Base-by-base conservation (phyloP, 2,888 invertebrate species). In the Epinotia brunnichana region DNA sequence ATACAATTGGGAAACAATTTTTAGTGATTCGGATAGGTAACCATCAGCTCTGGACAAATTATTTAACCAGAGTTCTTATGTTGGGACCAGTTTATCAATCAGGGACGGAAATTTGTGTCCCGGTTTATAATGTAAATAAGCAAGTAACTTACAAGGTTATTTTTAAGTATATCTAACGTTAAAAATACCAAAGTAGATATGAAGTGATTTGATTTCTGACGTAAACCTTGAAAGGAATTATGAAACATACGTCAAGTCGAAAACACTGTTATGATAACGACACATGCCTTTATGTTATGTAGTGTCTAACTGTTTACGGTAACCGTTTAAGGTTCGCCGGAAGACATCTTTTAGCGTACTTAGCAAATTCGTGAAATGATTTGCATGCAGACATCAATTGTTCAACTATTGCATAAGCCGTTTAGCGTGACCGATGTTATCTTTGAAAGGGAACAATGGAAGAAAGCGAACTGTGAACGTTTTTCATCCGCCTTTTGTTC, bases 371-470 rank as follows among this genome's bases (percentile, higher is more conserved):
- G 48, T 39, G 21, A 61, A 60, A 48, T 67, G 13, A 56, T 72
- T 67, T 67, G 67, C 72, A 72, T 72, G 66, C 61, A 63, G 51
- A 71, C 68, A 69, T 63, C 51, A 73, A 74, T 76, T 72, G 53
- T 61, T 61, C 63, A 73, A 76, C 35, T 48, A 60, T 81, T 80
- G 75, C 80, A 70, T 77, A 80, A 80, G 72, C 70, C 53, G 54
- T 66, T 66, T 53, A 66, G 71, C 59, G 67, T 24, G 61, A 24
- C 51, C 24, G 67, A 76, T 71, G 75, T 74, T 67, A 74, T 70
- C 67, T 61, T 66, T 53, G 56, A 48, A 70, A 69, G 67, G 72
- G 63, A 80, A 82, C 79, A 83, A 81, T 79, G 73, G 76, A 78
- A 72, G 79, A 82, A 83, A 80, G 81, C 76, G 74, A 68, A 53